These are phyloP conservation scores for Sycophila sp. DNA, from an alignment of 1,140 invertebrate species.

Conservation along the genomic window DNA sequence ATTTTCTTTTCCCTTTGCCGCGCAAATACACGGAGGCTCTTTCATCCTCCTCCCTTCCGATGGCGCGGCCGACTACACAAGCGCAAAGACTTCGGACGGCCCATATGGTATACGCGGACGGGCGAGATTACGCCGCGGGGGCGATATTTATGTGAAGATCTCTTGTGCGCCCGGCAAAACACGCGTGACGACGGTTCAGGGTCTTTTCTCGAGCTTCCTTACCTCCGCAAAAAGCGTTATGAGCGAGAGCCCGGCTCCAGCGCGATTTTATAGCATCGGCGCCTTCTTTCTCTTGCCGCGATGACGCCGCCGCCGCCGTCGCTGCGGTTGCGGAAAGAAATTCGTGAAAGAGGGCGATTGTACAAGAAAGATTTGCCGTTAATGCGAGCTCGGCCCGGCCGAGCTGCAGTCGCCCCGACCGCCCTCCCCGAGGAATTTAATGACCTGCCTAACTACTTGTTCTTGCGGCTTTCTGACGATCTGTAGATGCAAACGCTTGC, in stretches of 20 bases:
- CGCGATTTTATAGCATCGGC: neutral
- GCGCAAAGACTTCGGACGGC: neutral
- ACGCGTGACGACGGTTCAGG: neutral
- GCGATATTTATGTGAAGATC: conserved; percentile 31
- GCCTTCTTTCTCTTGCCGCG: neutral
- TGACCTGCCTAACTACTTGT: too few relatives aligned
- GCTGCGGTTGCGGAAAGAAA: neutral
- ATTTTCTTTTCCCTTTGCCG: neutral
- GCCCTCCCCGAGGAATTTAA: too few relatives aligned
- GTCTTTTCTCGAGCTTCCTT: neutral
- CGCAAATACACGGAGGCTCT: conserved; percentile 5
- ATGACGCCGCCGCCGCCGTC: neutral
- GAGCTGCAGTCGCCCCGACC: too few relatives aligned
- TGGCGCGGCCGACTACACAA: neutral
- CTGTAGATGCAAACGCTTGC: too few relatives aligned
- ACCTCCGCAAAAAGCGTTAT: conserved; percentile 3
- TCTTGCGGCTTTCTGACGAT: too few relatives aligned
- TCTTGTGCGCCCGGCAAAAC: conserved; percentile 20
- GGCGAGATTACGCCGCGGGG: conserved; percentile 1
- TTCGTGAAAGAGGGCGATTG: too few relatives aligned
- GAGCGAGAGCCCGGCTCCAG: neutral
- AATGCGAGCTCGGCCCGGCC: too few relatives aligned
- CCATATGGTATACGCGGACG: neutral
- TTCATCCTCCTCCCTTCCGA: neutral
- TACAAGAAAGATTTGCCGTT: too few relatives aligned